These are phyloP conservation scores for Parapsyche elsis DNA, from an alignment of 1,140 invertebrate species.

Conservation along the genomic window DNA sequence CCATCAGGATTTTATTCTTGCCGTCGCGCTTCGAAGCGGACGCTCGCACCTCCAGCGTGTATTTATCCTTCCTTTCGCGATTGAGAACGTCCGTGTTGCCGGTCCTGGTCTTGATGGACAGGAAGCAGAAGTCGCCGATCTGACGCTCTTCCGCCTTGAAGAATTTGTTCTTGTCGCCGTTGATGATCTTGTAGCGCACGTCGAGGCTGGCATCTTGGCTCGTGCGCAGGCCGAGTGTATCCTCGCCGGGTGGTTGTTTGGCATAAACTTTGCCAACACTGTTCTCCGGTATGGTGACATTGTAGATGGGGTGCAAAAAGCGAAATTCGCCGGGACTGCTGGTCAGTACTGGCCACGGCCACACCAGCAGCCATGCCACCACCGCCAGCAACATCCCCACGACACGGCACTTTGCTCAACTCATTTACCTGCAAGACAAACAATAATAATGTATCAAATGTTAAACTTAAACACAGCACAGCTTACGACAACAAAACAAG, in stretches of 20 bases:
- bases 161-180: conserved; percentile 82
- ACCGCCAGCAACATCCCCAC: conserved; percentile 54
- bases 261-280: conserved; percentile 83
- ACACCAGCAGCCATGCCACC: conserved; percentile 50
- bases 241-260: conserved; percentile 64
- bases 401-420: conserved; percentile 49
- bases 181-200: conserved; percentile 80
- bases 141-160: conserved; percentile 87
- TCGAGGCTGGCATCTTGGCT: conserved; percentile 61
- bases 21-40: conserved; percentile 63
- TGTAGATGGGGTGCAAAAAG: conserved; percentile 81
- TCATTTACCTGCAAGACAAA: conserved; percentile 54
- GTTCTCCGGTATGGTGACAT: conserved; percentile 90
- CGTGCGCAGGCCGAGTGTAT: conserved; percentile 64
- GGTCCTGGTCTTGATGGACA: conserved; percentile 83
- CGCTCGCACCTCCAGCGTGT: conserved; percentile 83
- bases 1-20: conserved; percentile 68
- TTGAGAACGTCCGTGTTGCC: conserved; percentile 81
- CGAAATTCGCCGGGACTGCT: conserved; percentile 42
- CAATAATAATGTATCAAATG: too few relatives aligned
- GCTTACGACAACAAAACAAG: not conserved
- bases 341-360: conserved; percentile 39
- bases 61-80: conserved; percentile 83
- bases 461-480: not conserved
- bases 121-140: conserved; percentile 90